Base-by-base conservation (phyloP, 2,797 vertebrate genomes). In the Cryptoblepharus egeriae region DNA sequence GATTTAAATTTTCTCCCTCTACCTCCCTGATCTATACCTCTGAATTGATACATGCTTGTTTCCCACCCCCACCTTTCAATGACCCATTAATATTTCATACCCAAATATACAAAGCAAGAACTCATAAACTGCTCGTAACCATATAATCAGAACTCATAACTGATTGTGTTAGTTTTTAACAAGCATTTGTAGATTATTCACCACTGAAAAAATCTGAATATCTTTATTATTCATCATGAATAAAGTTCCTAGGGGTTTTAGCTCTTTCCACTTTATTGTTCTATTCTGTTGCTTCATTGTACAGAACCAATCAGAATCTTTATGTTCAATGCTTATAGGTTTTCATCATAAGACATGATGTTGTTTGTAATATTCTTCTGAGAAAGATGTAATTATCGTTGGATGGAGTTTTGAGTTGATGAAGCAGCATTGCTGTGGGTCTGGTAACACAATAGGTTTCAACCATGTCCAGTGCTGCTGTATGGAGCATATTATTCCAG, bases 401-500 rank as follows among this genome's bases (percentile, higher is more conserved):
- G 18, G 11, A 52, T 55, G 16, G 42, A 35, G 5, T 11, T n/a
- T 55, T 16, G 6, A 55, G 24, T 12, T 42, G 26, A 65, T 32
- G 63, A 76, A 35, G 5, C 4, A 35, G 12, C 28, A 60, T 45
- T 32, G 52, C 22, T 30, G 12, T 37, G 11, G 55, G 26, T 18
- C 1, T 32, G 20, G 26, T 37, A n/a, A 35, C 0, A 69, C 32
- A 63, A 63, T 13, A 35, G 37, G 20, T 45, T 78, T 13, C 60
- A 58, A 32, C 73, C 32, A 20, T 77, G 0, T 57, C 68, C 79
- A 76, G 22, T 6, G 32, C 49, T 63, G 10, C 24, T 5, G 22
- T 18, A 11, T 42, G 10, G n/a, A 69, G 75, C 5, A 0, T 60
- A 1, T 32, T 24, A 16, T 20, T 57, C n/a, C 45, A 6, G 20